Conservation (phyloP, 1,140 invertebrate genomes). For the Nautilus pompilius region DNA sequence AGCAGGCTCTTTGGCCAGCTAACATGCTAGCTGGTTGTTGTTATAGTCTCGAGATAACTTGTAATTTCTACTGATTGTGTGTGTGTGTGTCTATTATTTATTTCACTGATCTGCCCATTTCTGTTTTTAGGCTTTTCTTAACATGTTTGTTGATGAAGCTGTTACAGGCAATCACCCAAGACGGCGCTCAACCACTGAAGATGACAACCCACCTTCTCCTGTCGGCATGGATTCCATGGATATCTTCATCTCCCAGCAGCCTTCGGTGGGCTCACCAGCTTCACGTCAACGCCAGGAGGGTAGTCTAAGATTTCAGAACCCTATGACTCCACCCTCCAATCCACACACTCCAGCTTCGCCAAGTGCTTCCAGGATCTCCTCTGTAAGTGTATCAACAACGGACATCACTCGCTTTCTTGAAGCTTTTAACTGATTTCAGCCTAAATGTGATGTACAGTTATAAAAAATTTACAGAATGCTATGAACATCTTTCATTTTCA, state of each 20-base stretch:
- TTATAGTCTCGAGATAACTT: too few species aligned
- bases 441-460: not conserved
- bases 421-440: slow-evolving; percentile 1
- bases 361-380: slow-evolving; percentile 60
- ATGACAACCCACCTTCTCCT: slow-evolving; percentile 92
- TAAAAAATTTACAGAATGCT: too few species aligned
- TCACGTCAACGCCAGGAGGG: slow-evolving; percentile 59
- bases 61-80: too few species aligned
- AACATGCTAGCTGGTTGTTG: too few species aligned
- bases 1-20: too few species aligned
- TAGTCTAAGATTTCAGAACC: slow-evolving; percentile 63
- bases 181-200: slow-evolving; percentile 82
- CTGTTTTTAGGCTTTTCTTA: slow-evolving; percentile 72
- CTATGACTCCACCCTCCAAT: slow-evolving; percentile 79
- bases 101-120: slow-evolving; percentile 2
- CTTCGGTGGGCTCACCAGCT: slow-evolving; percentile 61
- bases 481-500: too few species aligned
- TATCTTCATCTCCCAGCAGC: slow-evolving; percentile 41
- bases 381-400: slow-evolving; percentile 35
- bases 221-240: slow-evolving; percentile 66
- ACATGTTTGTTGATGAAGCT: slow-evolving; percentile 89
- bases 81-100: too few species aligned
- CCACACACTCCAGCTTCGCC: slow-evolving; percentile 86
- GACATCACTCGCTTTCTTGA: too few species aligned
- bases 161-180: slow-evolving; percentile 65